A percentile compares a stretch with the other conserved stretches of the same genome.
Conservation (phyloP, 2,888 invertebrate genomes). For the Ophion ventricosus region DNA sequence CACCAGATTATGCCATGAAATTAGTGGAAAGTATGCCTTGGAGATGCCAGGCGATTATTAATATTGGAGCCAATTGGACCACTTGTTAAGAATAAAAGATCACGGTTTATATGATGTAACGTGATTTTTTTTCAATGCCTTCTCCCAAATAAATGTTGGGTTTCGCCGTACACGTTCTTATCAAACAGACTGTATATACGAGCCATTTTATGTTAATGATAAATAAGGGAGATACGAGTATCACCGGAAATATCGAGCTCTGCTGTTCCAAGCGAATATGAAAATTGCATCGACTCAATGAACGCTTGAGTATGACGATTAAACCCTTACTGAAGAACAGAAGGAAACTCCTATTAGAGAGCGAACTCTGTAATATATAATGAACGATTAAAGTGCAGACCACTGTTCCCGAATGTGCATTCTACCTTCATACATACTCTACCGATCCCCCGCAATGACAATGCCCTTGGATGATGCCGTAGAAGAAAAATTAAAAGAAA, state of each 20-base stretch:
- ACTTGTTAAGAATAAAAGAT: too few relatives aligned
- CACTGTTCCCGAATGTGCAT: slow-evolving; percentile 70
- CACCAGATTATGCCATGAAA: too few relatives aligned
- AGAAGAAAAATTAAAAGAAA: slow-evolving; percentile 47
- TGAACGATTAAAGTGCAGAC: slow-evolving; percentile 61
- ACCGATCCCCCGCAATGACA: slow-evolving; percentile 47
- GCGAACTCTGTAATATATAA: slow-evolving; percentile 52
- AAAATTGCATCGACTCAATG: slow-evolving; percentile 27
- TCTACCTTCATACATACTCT: slow-evolving; percentile 29
- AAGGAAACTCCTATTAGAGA: neutral
- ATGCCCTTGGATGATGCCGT: slow-evolving; percentile 56
- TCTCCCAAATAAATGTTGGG: too few relatives aligned
- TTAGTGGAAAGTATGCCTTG: too few relatives aligned
- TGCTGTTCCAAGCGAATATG: slow-evolving; percentile 24
- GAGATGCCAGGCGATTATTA: too few relatives aligned
- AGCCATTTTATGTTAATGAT: too few relatives aligned
- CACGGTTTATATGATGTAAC: too few relatives aligned
- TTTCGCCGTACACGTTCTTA: too few relatives aligned
- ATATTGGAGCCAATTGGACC: too few relatives aligned
- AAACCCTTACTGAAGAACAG: slow-evolving; percentile 26
- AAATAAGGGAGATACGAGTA: neutral
- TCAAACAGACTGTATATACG: too few relatives aligned
- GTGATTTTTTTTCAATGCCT: too few relatives aligned
- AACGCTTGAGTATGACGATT: slow-evolving; percentile 22
- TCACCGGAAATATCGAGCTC: slow-evolving; percentile 1